Conservation (phyloP, 2,797 vertebrate species). For the Echeneis naucrates region DNA sequence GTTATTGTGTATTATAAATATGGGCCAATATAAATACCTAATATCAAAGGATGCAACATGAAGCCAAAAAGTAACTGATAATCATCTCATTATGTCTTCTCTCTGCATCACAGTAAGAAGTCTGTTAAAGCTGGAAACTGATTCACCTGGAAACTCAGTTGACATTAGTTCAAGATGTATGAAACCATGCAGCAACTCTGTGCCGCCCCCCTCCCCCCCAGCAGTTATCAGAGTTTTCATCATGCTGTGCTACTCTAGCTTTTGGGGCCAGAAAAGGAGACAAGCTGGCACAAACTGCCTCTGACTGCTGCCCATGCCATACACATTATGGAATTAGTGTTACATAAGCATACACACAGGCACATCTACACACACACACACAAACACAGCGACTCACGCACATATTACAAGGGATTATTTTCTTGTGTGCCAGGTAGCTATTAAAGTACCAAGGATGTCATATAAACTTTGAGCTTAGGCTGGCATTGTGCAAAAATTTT, state of each 20-base stretch:
- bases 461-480: conserved; percentile 24
- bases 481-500: not conserved
- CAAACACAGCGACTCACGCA: conserved; percentile 1
- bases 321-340: conserved; percentile 4
- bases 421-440: conserved; percentile 10
- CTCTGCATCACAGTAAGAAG: conserved; percentile 1
- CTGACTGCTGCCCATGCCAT: conserved; percentile 19
- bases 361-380: conserved; percentile 4
- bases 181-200: not conserved
- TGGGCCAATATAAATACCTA: too few species aligned
- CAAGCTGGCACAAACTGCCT: conserved; percentile 24
- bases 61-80: not conserved
- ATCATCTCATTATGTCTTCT: not conserved
- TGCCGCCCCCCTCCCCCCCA: conserved; percentile 14
- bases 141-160: not conserved
- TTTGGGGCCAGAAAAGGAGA: conserved; percentile 21
- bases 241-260: conserved; percentile 6
- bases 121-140: not conserved
- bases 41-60: not conserved
- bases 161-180: not conserved
- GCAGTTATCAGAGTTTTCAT: conserved; percentile 18
- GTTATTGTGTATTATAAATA: not conserved
- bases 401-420: conserved; percentile 7
- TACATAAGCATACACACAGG: conserved; percentile 4
- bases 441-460: not conserved